Evolutionary conservation across 2,113 vertebrate genomes (phyloP).

Genomic region (Cinclus cinclus): DNA sequence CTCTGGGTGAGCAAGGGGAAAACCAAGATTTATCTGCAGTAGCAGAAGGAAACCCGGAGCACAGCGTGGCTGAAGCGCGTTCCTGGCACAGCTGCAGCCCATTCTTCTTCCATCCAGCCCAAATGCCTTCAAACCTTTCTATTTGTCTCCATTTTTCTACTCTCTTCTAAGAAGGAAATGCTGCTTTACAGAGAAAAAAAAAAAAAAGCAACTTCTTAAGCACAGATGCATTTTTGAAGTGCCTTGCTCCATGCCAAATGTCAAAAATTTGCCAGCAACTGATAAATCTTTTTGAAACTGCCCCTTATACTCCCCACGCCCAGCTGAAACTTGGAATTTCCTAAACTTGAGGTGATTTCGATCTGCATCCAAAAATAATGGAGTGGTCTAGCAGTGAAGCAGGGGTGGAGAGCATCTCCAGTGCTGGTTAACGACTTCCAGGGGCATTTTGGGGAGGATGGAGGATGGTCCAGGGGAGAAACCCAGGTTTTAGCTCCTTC

Average conservation of each 20-base stretch:
- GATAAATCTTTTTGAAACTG: constrained; percentile 11
- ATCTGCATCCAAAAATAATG: background rate
- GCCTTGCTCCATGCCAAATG: background rate
- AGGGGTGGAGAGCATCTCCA: background rate
- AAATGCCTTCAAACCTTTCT: background rate
- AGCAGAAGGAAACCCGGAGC: background rate
- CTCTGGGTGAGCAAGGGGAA: background rate
- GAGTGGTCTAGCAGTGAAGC: background rate
- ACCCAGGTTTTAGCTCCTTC: background rate
- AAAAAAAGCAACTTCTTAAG: background rate
- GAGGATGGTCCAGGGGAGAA: background rate
- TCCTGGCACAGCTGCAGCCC: constrained; percentile 14
- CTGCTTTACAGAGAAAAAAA: background rate
- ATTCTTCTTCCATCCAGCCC: constrained; percentile 15
- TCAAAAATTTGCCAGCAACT: constrained; percentile 7
- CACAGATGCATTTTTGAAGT: background rate
- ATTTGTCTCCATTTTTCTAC: constrained; percentile 12
- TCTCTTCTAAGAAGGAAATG: background rate
- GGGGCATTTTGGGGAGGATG: background rate
- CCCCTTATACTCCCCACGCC: background rate
- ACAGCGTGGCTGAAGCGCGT: background rate
- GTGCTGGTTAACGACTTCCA: background rate
- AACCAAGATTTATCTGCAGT: background rate
- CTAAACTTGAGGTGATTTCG: background rate
- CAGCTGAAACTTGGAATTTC: background rate